Evolutionary conservation across 2,888 invertebrate genomes (phyloP).

Genomic region (Drosophila neoperkinsi): DNA sequence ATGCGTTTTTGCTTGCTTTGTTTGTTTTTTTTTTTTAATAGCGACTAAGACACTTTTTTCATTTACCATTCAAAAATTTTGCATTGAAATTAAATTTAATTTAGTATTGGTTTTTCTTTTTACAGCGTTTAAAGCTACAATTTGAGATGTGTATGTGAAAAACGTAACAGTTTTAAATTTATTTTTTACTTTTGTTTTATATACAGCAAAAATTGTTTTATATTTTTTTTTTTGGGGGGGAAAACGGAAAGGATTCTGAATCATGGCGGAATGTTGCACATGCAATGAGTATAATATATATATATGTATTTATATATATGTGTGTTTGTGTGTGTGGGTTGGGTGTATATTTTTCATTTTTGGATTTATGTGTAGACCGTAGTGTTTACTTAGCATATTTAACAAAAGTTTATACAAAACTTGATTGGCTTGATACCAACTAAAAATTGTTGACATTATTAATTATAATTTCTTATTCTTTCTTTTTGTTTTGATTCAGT

Average conservation of each 20-base stretch:
- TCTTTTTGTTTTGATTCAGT: constrained; percentile 42
- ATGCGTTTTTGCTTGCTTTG: constrained; percentile 40
- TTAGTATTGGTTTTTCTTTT: constrained; percentile 42
- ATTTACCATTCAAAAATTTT: constrained; percentile 57
- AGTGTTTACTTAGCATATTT: constrained; percentile 67
- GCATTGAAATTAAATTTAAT: constrained; percentile 41
- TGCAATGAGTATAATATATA: constrained; percentile 46
- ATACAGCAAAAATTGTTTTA: constrained; percentile 58
- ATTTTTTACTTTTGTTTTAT: constrained; percentile 27
- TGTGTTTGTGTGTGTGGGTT: constrained; percentile 19
- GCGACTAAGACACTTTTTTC: constrained; percentile 82
- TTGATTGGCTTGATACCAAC: constrained; percentile 69
- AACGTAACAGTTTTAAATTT: constrained; percentile 43
- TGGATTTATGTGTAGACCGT: constrained; percentile 43
- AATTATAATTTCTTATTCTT: neutral
- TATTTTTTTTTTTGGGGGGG: neutral
- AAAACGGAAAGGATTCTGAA: constrained; percentile 22
- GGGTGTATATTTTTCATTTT: constrained; percentile 34
- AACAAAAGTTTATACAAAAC: constrained; percentile 73
- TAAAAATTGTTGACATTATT: constrained; percentile 48
- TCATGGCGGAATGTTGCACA: constrained; percentile 76
- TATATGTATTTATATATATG: constrained; percentile 8
- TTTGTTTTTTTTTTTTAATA: constrained; percentile 46
- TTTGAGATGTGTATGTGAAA: constrained; percentile 64
- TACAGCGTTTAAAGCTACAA: constrained; percentile 78